These are phyloP conservation scores for Thera britannica DNA, from an alignment of 2,888 invertebrate species.

Conservation along the genomic window DNA sequence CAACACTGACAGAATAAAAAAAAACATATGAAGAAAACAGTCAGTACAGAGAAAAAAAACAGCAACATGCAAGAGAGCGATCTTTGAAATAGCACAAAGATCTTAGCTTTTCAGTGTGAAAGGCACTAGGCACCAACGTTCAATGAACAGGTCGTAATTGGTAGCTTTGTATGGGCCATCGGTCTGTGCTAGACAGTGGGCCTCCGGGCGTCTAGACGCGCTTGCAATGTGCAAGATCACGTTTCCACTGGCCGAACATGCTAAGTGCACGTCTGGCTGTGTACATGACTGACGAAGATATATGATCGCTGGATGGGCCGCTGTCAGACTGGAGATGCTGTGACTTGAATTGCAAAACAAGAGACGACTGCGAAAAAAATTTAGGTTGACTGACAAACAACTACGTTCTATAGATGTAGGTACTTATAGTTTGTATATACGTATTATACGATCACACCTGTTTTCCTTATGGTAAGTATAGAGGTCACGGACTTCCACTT, in stretches of 20 bases:
- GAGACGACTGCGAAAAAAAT: too few species aligned
- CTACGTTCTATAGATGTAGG: too few species aligned
- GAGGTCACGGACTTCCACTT: too few species aligned
- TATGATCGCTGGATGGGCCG: slow-evolving; percentile 50
- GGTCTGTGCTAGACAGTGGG: slow-evolving; percentile 68
- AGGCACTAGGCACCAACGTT: slow-evolving; percentile 14
- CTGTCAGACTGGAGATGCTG: not conserved
- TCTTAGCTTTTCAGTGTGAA: not conserved
- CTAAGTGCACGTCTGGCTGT: slow-evolving; percentile 78
- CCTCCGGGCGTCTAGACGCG: slow-evolving; percentile 74
- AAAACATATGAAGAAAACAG: too few species aligned
- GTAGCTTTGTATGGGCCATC: slow-evolving; percentile 67
- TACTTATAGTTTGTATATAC: too few species aligned
- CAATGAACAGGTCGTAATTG: slow-evolving; percentile 55
- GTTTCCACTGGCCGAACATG: slow-evolving; percentile 78
- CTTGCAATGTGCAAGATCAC: slow-evolving; percentile 77
- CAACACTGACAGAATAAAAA: too few species aligned
- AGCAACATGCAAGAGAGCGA: too few species aligned
- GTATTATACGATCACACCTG: too few species aligned
- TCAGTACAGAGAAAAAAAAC: too few species aligned
- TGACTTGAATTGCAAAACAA: not conserved
- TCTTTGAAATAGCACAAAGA: too few species aligned
- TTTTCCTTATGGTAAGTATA: too few species aligned
- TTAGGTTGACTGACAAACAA: too few species aligned
- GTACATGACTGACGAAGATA: slow-evolving; percentile 52